phyloP scores from a whole-genome alignment of 1,140 invertebrate species.

The Myzus persicae region DNA sequence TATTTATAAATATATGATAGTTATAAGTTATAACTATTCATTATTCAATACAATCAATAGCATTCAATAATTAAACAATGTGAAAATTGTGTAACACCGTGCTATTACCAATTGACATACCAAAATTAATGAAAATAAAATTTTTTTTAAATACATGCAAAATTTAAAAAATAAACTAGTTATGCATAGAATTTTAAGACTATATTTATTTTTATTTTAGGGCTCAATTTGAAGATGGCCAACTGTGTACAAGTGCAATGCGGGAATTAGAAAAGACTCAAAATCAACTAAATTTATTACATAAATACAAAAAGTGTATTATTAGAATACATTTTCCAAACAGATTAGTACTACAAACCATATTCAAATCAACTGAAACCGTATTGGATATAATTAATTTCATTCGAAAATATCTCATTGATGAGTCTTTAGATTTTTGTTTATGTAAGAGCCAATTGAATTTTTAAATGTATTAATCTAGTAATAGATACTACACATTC shows the following conservation, averaged over 20 bases:
- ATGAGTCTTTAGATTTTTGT: constrained; percentile 72
- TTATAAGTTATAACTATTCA: too few species aligned
- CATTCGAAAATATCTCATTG: constrained; percentile 72
- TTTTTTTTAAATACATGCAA: too few species aligned
- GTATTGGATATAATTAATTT: constrained; percentile 74
- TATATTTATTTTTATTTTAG: constrained; percentile 63
- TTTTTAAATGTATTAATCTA: neutral
- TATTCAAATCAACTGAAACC: constrained; percentile 77
- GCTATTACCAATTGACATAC: neutral
- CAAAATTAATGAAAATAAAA: neutral
- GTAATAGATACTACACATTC: neutral
- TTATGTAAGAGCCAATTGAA: constrained; percentile 71
- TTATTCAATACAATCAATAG: too few species aligned
- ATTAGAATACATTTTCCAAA: constrained; percentile 84
- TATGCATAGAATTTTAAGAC: neutral
- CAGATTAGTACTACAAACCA: constrained; percentile 79
- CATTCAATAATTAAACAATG: neutral
- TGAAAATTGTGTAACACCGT: neutral
- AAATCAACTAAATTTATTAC: constrained; percentile 64
- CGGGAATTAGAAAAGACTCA: constrained; percentile 72
- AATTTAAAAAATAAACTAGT: neutral
- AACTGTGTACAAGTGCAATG: constrained; percentile 71
- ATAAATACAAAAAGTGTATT: constrained; percentile 76
- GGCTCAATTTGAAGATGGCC: constrained; percentile 68
- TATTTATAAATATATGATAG: too few species aligned